Base-by-base conservation (phyloP, 2,888 invertebrate genomes). In the Sarcophaga carnaria region DNA sequence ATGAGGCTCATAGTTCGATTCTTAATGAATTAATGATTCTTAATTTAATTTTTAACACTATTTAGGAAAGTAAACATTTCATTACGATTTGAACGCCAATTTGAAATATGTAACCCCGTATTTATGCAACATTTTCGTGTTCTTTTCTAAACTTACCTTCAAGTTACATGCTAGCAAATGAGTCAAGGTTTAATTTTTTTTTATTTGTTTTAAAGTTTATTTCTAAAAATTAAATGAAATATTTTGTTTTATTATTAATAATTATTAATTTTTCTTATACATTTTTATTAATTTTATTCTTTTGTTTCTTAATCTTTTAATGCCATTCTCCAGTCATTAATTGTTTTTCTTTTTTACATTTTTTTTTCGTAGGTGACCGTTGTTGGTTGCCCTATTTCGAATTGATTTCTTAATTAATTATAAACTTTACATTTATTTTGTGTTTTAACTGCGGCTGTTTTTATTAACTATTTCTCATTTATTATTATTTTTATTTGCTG, bases 201-300 rank as follows among this genome's bases (percentile, higher is more conserved):
- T 81, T 82, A 49, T 66, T 87, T 86, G 69, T 87, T 86, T 82
- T 37, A 37, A 87, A 86, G 83, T 88, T 89, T 83, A 85, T 88
- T 88, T 87, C 86, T 89, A 89, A 88, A 89, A 88, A 85, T 86
- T 67, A 88, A 85, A 87, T 86, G 75, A 79, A 86, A 84, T 80
- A 76, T 80, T 76, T 59, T 62, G 63, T 78, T 78, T 71, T 82
- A 64, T 60, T 49, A n/a, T 12, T 63, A 66, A 47, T 25, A 47
- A 45, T 49, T 69, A 69, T 37, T 37, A 37, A 37, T 37, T 37
- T 3, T 37, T 37, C 37, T 37, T 37, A 37, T 37, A 37, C 37
- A 37, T 37, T 75, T 54, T 27, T 76, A 22, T 72, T 78, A 67
- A 0, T 75, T 70, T n/a, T 74, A 45, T 69, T 69, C 69, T 66